Conservation (phyloP, 2,888 invertebrate genomes). For the Eupithecia abbreviata region DNA sequence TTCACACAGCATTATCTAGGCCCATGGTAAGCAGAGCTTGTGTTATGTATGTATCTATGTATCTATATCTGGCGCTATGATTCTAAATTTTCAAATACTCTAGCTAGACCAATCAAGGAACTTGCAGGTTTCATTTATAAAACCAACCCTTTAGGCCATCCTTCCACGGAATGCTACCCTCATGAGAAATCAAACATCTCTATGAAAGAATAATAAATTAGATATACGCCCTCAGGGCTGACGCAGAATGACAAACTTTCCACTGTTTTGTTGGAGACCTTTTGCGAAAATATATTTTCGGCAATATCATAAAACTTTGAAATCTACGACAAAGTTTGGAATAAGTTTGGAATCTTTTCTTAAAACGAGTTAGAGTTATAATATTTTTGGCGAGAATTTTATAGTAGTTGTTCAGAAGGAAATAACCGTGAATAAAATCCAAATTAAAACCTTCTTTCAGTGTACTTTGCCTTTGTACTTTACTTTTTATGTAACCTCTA, state of each 20-base stretch:
- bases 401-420: neutral
- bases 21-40: too few species aligned
- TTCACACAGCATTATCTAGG: too few species aligned
- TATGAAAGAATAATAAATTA: constrained; percentile 14
- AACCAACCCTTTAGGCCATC: neutral
- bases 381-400: neutral
- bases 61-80: too few species aligned
- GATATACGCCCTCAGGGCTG: neutral
- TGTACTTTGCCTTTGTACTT: neutral
- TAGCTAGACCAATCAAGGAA: neutral
- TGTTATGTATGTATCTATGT: too few species aligned
- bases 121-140: neutral
- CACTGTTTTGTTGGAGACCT: neutral
- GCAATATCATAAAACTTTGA: constrained; percentile 11
- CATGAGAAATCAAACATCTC: constrained; percentile 5
- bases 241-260: neutral
- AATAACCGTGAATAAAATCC: neutral
- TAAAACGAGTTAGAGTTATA: neutral
- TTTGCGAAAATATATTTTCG: constrained; percentile 7
- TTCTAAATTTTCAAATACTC: too few species aligned
- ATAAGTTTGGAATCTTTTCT: neutral
- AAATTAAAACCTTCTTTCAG: neutral
- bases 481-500: neutral
- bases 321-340: constrained; percentile 3
- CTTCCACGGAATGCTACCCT: neutral